Base-by-base conservation (phyloP, 1,140 invertebrate genomes). In the Nasonia vitripennis region DNA sequence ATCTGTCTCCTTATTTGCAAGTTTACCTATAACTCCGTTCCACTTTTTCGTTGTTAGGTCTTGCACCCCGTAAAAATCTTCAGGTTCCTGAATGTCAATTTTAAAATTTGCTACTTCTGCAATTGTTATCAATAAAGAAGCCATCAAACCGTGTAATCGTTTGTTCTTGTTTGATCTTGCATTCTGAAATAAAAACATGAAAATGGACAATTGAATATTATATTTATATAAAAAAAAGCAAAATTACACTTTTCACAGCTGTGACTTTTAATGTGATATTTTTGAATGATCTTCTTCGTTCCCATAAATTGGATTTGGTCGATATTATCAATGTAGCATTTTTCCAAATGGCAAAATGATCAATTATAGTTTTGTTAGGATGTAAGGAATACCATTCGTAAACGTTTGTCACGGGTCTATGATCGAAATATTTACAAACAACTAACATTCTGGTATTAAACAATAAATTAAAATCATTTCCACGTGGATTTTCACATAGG, bases 321-420 rank as follows among this genome's bases (percentile, higher is more conserved):
- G 2, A 17, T 20, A 37, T 48, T 17, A 20, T 0, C 6, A 84
- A 14, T n/a, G 27, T 48, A 11, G n/a, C 5, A 12, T 27, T 7
- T n/a, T 11, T 12, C 82, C 82, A 84, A 17, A 41, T 84, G 2
- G 48, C 82, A 6, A 34, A 84, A 17, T 68, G 12, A 23, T 6
- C 0, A 17, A 70, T 27, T 48, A 20, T 34, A 12, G 20, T 51
- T 70, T 78, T 7, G 12, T 20, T 20, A 12, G 20, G 5, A 78
- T 70, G 20, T 4, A 84, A 9, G 23, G 82, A 68, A 51, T 84
- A 84, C 82, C 82, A 84, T 70, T 84, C 82, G 9, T 20, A 45
- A 41, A 84, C 20, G 17, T 12, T 55, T 14, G 23, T 2, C 23
- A 27, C 1, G 23, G 74, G 41, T 5, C 77, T 31, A 41, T 5